Evolutionary conservation across 2,888 invertebrate genomes (phyloP).

Genomic region (Tanaodytes sp.): DNA sequence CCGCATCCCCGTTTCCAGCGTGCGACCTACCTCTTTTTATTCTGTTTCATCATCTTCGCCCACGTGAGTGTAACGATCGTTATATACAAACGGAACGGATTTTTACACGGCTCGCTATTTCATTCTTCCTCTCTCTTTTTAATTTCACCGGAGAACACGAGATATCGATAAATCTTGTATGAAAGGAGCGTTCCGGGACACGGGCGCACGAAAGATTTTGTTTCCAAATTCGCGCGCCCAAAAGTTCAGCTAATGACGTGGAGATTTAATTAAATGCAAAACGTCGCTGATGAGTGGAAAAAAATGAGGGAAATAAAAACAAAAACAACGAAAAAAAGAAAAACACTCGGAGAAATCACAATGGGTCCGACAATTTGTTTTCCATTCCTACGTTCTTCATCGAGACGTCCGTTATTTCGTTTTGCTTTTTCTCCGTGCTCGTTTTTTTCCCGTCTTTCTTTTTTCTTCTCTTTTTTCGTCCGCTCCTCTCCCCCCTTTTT

Average conservation of each 20-base stretch:
- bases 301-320: no score
- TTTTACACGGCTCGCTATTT: constrained; percentile 46
- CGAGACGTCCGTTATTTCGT: no score
- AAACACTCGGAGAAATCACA: no score
- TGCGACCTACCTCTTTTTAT: constrained; percentile 52
- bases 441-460: no score
- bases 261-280: constrained; percentile 37
- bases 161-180: constrained; percentile 48
- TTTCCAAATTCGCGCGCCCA: constrained; percentile 39
- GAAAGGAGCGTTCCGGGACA: constrained; percentile 36
- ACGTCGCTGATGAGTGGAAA: constrained; percentile 5
- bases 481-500: no score
- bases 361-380: constrained; percentile 5
- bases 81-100: constrained; percentile 53
- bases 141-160: constrained; percentile 45
- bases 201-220: constrained; percentile 35
- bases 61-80: constrained; percentile 54
- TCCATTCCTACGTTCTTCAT: no score
- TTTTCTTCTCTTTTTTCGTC: no score
- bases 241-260: constrained; percentile 27
- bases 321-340: no score
- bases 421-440: no score
- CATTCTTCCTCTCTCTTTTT: constrained; percentile 41
- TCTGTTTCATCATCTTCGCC: constrained; percentile 55
- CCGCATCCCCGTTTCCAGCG: constrained; percentile 47